These are phyloP conservation scores for Phocoena phocoena DNA, from an alignment of 2,113 vertebrate genomes.

Conservation along the genomic window DNA sequence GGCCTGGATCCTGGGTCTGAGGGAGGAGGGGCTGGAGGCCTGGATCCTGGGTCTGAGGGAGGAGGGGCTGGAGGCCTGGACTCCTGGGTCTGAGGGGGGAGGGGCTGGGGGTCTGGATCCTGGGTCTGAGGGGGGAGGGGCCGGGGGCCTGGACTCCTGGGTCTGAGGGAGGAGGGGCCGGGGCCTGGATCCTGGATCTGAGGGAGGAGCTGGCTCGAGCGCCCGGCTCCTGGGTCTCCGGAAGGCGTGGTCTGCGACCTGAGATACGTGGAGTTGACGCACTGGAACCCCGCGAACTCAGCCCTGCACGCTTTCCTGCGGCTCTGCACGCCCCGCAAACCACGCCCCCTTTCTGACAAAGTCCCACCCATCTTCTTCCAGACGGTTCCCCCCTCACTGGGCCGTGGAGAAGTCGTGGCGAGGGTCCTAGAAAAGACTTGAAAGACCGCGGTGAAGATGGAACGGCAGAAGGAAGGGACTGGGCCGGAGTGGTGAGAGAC, in stretches of 20 bases:
- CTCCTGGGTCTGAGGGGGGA: no score
- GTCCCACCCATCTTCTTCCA: neutral
- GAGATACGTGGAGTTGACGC: rapidly evolving
- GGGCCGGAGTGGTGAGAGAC: neutral
- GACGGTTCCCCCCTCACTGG: neutral
- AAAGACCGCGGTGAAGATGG: neutral
- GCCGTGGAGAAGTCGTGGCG: neutral
- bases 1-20: no score
- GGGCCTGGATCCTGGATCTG: no score
- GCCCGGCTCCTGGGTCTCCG: rapidly evolving
- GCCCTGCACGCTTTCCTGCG: rapidly evolving
- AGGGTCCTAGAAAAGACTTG: conserved; percentile 15
- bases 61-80: no score
- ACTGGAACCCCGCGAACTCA: rapidly evolving
- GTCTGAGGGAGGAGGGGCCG: no score
- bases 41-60: no score
- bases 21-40: rapidly evolving
- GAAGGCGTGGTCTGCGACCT: rapidly evolving
- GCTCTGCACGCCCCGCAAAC: rapidly evolving
- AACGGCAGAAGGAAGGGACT: neutral
- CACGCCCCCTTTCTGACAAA: neutral
- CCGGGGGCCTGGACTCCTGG: no score
- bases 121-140: no score
- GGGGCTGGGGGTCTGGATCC: no score
- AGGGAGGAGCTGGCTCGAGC: neutral